Percentiles rank a stretch among this genome's conserved stretches.
Conservation (phyloP, 2,113 vertebrate genomes). For the Synchiropus splendidus region DNA sequence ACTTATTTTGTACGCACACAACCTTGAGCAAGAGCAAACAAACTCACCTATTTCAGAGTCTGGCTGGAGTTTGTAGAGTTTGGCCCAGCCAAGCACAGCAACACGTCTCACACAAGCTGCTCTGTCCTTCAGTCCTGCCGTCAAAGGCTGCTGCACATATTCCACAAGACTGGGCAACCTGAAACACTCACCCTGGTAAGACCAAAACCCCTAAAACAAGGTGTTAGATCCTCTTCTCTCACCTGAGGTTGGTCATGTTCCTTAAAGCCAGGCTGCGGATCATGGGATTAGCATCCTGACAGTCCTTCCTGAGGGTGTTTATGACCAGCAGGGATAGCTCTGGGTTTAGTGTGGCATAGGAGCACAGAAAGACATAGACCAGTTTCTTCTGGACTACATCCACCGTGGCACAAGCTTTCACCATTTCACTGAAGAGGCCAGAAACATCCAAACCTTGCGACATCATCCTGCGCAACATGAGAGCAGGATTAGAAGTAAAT, state of each 20-base stretch:
- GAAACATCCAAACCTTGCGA: conserved; percentile 85
- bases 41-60: conserved; percentile 75
- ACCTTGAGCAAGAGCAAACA: too few species aligned
- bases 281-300: conserved; percentile 87
- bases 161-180: conserved; percentile 87
- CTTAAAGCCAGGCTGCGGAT: conserved; percentile 85
- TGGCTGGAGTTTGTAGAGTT: conserved; percentile 79
- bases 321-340: conserved; percentile 87
- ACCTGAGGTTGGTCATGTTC: conserved; percentile 90
- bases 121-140: conserved; percentile 79
- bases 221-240: neutral
- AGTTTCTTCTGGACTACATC: conserved; percentile 93
- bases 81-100: conserved; percentile 90
- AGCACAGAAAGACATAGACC: conserved; percentile 86
- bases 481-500: neutral
- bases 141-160: conserved; percentile 85
- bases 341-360: conserved; percentile 80
- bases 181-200: conserved; percentile 9
- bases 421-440: conserved; percentile 88
- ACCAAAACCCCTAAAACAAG: neutral
- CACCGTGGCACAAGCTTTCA: conserved; percentile 84
- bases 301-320: conserved; percentile 89
- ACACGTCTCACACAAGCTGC: conserved; percentile 88
- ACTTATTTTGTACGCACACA: neutral
- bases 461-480: conserved; percentile 70